These are phyloP conservation scores for Progne subis DNA, from an alignment of 2,113 vertebrate genomes.

Conservation along the genomic window DNA sequence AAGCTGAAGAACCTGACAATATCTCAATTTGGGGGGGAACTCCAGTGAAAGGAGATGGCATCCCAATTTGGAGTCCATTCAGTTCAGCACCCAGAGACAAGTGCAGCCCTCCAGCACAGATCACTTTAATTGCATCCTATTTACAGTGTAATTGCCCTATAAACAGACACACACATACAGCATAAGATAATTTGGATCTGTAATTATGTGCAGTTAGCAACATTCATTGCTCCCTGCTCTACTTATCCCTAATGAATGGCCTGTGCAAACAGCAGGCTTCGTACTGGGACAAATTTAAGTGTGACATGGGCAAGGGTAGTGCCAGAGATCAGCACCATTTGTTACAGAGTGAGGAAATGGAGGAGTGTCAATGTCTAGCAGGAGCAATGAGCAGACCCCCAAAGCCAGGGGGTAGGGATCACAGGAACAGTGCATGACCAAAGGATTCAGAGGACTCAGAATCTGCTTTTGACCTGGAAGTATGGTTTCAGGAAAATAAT, in stretches of 20 bases:
- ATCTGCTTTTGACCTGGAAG: neutral
- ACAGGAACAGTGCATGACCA: neutral
- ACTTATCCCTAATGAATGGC: conserved; percentile 61
- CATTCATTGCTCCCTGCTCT: conserved; percentile 60
- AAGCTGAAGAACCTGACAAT: neutral
- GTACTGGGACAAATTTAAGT: neutral
- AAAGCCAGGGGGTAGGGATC: too few relatives aligned
- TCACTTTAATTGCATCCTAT: conserved; percentile 59
- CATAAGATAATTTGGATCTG: conserved; percentile 42
- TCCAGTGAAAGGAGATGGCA: neutral
- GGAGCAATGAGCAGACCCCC: neutral
- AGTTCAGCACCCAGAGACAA: conserved; percentile 1
- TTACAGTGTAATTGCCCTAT: conserved; percentile 61
- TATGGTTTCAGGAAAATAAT: neutral
- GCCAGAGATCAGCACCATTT: neutral
- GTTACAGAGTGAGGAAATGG: neutral
- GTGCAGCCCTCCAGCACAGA: conserved; percentile 16
- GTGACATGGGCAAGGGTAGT: neutral
- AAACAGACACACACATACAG: conserved; percentile 62
- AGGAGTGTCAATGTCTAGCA: neutral
- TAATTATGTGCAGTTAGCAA: conserved; percentile 64
- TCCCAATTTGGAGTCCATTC: conserved; percentile 13
- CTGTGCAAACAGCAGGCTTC: conserved; percentile 48
- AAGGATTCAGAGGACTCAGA: neutral
- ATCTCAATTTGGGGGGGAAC: neutral